Evolutionary conservation across 2,888 invertebrate species (phyloP).

Genomic region (Drosophila vallismaia): DNA sequence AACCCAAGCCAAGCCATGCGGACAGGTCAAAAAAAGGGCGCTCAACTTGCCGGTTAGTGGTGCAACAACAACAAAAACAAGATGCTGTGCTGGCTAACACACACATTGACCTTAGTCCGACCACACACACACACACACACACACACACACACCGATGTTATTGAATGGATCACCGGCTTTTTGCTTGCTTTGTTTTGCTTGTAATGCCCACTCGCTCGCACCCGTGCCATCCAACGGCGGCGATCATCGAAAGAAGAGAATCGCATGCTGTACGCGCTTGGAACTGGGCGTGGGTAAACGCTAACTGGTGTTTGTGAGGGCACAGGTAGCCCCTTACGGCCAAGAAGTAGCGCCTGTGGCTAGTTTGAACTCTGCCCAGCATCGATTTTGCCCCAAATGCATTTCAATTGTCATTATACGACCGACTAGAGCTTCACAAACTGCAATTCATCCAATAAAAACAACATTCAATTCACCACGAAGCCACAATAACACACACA

Average conservation of each 20-base stretch:
- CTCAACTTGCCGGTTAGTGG: constrained; percentile 64
- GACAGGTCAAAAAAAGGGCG: constrained; percentile 70
- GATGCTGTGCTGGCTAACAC: constrained; percentile 70
- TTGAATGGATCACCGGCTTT: constrained; percentile 75
- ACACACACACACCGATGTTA: constrained; percentile 23
- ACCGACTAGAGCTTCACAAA: constrained; percentile 24
- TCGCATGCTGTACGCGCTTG: constrained; percentile 69
- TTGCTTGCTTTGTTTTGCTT: constrained; percentile 69
- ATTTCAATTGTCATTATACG: constrained; percentile 31
- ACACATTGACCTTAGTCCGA: constrained; percentile 1
- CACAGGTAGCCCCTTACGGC: constrained; percentile 60
- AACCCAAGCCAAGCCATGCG: constrained; percentile 48
- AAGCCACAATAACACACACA: constrained; percentile 19
- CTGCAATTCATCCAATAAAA: constrained; percentile 39
- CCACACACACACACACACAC: constrained; percentile 21
- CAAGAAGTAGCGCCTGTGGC: constrained; percentile 21
- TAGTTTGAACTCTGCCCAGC: constrained; percentile 53
- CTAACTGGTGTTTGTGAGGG: constrained; percentile 32
- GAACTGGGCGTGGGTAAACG: constrained; percentile 42
- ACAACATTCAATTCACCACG: constrained; percentile 47
- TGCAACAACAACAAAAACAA: constrained; percentile 47
- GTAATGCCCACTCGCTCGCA: constrained; percentile 59
- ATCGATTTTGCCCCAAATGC: constrained; percentile 40
- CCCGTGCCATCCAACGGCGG: constrained; percentile 38
- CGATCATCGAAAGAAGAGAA: constrained; percentile 40